Conservation (phyloP, 2,797 vertebrate species). For the Oreochromis mossambicus region DNA sequence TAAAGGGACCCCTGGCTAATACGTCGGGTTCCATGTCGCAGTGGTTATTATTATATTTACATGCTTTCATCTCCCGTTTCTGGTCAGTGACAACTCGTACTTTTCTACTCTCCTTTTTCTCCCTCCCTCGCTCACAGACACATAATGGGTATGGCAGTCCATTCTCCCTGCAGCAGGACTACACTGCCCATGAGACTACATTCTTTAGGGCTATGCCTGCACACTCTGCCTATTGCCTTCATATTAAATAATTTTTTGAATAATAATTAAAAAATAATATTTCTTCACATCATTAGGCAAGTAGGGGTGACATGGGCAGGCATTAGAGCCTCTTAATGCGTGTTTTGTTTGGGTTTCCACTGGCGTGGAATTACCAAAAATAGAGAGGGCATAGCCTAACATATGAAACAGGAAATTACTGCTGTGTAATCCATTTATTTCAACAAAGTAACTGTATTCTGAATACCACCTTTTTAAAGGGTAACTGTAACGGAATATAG, state of each 20-base stretch:
- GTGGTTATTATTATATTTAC: background rate
- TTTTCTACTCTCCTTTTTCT: background rate
- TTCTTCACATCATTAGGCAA: background rate
- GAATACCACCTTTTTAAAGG: accelerated
- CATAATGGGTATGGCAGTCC: background rate
- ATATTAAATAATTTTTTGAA: background rate
- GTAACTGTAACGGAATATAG: background rate
- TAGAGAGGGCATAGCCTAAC: too few species aligned
- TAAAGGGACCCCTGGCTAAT: background rate
- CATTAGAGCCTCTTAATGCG: too few species aligned
- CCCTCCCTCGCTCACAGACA: accelerated
- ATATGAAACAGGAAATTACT: too few species aligned
- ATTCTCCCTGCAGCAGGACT: background rate
- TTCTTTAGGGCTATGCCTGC: background rate
- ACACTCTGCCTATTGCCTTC: background rate
- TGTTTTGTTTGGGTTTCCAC: too few species aligned
- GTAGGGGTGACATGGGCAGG: background rate
- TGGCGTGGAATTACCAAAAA: too few species aligned
- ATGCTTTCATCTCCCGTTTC: background rate
- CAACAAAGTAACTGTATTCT: too few species aligned
- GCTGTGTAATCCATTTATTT: too few species aligned
- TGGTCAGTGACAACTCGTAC: accelerated
- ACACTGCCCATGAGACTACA: background rate
- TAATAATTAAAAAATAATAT: background rate
- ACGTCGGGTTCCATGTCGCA: accelerated